These are phyloP conservation scores for Eriocheir sinensis DNA, from an alignment of 1,140 invertebrate genomes.

Conservation along the genomic window DNA sequence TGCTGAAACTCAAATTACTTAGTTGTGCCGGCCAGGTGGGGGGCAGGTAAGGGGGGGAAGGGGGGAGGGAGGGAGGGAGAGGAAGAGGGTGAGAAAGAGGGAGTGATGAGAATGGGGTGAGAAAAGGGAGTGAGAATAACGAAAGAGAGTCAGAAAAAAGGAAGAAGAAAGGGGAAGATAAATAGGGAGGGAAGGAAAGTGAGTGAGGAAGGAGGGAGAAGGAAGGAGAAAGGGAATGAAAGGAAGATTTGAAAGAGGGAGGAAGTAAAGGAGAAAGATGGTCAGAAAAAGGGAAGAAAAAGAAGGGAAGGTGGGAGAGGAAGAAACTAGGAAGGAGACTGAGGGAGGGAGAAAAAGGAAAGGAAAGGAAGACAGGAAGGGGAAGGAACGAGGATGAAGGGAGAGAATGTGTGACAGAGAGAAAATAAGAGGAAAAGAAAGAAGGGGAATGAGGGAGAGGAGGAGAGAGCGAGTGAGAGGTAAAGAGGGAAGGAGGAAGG, in stretches of 20 bases:
- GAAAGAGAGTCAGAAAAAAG: neutral
- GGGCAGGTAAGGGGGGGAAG: neutral
- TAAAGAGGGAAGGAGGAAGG: neutral
- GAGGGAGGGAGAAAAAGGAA: neutral
- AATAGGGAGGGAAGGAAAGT: neutral
- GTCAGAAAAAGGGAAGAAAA: neutral
- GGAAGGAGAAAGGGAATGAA: neutral
- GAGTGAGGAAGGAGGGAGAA: too few relatives aligned
- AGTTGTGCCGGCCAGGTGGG: neutral
- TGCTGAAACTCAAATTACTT: constrained; percentile 6
- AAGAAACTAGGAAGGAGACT: neutral
- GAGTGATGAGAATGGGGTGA: neutral
- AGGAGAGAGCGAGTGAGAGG: too few relatives aligned
- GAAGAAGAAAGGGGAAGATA: too few relatives aligned
- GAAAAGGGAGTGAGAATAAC: neutral
- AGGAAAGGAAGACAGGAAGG: neutral
- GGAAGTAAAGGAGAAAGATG: constrained; percentile 7
- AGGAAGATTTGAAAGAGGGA: neutral
- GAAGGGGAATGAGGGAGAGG: neutral
- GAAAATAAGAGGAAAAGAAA: too few relatives aligned
- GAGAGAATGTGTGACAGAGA: too few relatives aligned
- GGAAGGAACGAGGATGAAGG: too few relatives aligned
- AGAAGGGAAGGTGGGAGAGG: neutral
- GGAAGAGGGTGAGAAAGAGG: neutral
- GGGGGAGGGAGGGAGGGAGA: neutral